Percentiles rank a stretch among this genome's conserved stretches.
These are phyloP conservation scores for Echinometra lucunter DNA, from an alignment of 53 echinoderm and acorn worm species.

Conservation along the genomic window DNA sequence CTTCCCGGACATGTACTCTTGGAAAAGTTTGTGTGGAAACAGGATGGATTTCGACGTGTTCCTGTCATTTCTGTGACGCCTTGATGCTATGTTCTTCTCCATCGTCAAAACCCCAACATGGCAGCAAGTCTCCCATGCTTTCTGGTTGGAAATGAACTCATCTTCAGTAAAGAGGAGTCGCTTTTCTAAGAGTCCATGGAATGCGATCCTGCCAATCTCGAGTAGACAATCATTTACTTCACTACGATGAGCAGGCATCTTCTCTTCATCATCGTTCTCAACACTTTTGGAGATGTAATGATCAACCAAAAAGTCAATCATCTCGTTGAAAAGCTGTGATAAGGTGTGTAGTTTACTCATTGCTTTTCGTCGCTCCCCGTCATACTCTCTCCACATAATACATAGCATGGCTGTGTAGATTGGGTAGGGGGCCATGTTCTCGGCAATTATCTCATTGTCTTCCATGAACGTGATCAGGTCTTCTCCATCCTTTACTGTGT, in stretches of 20 bases:
- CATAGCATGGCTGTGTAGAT: background rate
- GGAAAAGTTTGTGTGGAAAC: background rate
- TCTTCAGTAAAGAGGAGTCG: background rate
- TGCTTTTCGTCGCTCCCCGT: background rate
- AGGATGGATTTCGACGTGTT: background rate
- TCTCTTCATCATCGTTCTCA: background rate
- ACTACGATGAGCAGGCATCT: background rate
- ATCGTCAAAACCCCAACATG: background rate
- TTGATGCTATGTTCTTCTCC: background rate
- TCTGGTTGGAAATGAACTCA: background rate
- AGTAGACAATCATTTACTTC: background rate
- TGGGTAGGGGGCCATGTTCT: background rate
- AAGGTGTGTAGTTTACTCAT: background rate
- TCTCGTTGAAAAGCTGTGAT: background rate
- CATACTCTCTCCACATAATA: background rate
- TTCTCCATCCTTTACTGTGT: background rate
- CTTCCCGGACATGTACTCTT: background rate
- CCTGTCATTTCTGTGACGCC: background rate
- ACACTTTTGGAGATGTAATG: background rate
- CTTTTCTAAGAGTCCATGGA: background rate
- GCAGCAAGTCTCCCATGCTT: background rate
- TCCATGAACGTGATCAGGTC: background rate
- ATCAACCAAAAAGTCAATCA: background rate
- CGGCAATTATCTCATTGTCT: background rate
- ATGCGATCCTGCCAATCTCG: background rate